Percentiles rank a stretch among this genome's conserved stretches.
Conservation (phyloP, 2,888 invertebrate genomes). For the Cosmopolites sordidus region DNA sequence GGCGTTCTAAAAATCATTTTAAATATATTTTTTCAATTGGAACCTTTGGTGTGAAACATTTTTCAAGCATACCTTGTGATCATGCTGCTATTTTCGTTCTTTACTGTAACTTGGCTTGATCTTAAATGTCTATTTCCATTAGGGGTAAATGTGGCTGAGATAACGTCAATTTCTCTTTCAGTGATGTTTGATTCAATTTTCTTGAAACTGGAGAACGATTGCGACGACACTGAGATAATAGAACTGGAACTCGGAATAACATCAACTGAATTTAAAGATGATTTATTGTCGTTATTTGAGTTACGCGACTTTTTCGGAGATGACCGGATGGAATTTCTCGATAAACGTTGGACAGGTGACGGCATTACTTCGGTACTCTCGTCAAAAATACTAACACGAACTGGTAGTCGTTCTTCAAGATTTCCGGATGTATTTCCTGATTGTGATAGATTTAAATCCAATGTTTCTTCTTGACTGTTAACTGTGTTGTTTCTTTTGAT, state of each 20-base stretch:
- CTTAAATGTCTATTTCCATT: too few species aligned
- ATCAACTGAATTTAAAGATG: conserved; percentile 1
- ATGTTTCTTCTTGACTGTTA: not conserved
- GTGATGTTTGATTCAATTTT: not conserved
- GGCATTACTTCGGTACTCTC: not conserved
- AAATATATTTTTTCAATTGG: too few species aligned
- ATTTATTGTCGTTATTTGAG: not conserved
- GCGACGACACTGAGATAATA: conserved; percentile 6
- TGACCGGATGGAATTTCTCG: not conserved
- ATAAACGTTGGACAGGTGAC: not conserved
- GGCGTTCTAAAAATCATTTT: too few species aligned
- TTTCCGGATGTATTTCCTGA: not conserved
- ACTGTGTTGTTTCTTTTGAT: too few species aligned
- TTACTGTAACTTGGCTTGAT: too few species aligned
- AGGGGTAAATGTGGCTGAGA: too few species aligned
- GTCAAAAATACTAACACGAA: not conserved
- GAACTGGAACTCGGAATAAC: conserved; percentile 4
- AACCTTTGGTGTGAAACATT: too few species aligned
- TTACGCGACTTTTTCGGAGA: not conserved
- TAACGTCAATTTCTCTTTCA: too few species aligned
- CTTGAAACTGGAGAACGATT: conserved; percentile 15
- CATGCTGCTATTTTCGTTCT: too few species aligned
- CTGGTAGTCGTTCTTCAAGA: not conserved
- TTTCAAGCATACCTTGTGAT: too few species aligned
- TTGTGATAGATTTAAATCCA: not conserved